A percentile compares a stretch with the other conserved stretches of the same genome.
Conservation (phyloP, 2,113 vertebrate species). For the Thunnus thynnus region DNA sequence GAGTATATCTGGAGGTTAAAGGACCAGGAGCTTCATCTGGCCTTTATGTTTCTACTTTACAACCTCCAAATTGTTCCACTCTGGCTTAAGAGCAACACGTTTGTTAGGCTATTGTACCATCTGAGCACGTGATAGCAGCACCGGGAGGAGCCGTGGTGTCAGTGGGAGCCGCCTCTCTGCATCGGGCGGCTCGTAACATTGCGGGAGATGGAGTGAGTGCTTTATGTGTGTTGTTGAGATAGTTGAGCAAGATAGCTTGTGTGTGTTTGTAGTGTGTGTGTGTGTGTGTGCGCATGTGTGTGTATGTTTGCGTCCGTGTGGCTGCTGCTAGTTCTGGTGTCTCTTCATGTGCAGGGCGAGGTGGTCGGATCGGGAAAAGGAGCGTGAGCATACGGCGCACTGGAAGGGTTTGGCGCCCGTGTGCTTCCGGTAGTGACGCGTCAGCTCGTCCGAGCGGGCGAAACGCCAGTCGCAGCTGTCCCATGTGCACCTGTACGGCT, state of each 20-base stretch:
- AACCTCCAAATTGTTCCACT: slow-evolving; percentile 47
- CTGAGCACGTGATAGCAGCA: slow-evolving; percentile 56
- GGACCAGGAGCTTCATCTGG: slow-evolving; percentile 38
- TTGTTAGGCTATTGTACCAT: slow-evolving; percentile 35
- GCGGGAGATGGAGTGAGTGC: slow-evolving; percentile 42
- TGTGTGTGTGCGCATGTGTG: slow-evolving; percentile 31
- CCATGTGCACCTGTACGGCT: slow-evolving; percentile 98
- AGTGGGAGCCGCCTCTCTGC: slow-evolving; percentile 35
- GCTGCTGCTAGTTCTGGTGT: slow-evolving; percentile 92
- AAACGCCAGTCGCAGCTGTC: slow-evolving; percentile 99
- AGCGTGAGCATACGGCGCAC: slow-evolving; percentile 95
- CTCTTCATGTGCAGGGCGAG: slow-evolving; percentile 99
- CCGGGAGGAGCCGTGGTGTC: slow-evolving; percentile 62
- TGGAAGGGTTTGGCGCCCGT: slow-evolving; percentile 98
- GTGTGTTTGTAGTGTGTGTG: slow-evolving; percentile 7
- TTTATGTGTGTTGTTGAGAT: slow-evolving; percentile 33
- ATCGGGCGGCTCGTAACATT: slow-evolving; percentile 30
- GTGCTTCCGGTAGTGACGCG: slow-evolving; percentile 97
- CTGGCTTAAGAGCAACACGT: slow-evolving; percentile 49
- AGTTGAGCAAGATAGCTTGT: slow-evolving; percentile 38
- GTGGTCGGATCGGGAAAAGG: slow-evolving; percentile 98
- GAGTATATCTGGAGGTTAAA: slow-evolving; percentile 45
- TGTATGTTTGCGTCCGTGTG: background rate
- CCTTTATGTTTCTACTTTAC: slow-evolving; percentile 45
- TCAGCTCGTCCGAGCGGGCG: slow-evolving; percentile 96